Base-by-base conservation (phyloP, 2,797 vertebrate species). In the Champsocephalus esox region DNA sequence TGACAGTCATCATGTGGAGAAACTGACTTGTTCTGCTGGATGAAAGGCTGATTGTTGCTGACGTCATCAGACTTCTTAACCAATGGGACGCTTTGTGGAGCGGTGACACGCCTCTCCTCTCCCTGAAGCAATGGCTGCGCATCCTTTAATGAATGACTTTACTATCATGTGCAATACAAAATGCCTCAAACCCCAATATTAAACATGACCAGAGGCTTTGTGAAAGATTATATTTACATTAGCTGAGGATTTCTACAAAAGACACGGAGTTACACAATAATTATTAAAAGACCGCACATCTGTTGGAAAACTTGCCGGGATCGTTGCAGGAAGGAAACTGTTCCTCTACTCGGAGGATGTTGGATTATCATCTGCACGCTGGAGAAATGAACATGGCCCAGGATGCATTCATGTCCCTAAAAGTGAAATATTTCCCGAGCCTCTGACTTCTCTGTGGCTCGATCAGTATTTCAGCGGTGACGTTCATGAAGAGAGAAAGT, bases 171-270 rank as follows among this genome's bases (percentile, higher is more conserved):
- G 74, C 58, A 74, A 86, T 79, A 79, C 68, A 46, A 69, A 85
- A 77, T 10, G 61, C 81, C 66, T 74, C 76, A 50, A 83, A 86
- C 73, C 60, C 65, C 70, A 79, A 54, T 51, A 65, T 68, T 82
- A 21, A 67, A 80, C 80, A 73, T n/a, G 69, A 85, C 75, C 64
- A 49, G 21, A 13, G 57, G 79, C 77, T 78, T 68, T 43, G 61
- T 66, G 77, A 75, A 65, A 65, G 58, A 84, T 75, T 58, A 72
- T 49, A 70, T 81, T 90, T 88, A 66, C 72, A 75, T 56, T 64
- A 62, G 77, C 11, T 54, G 51, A 49, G 77, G 81, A 83, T 57
- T 70, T 75, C 21, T 21, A 77, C 66, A 17, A 50, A 19, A 5
- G 56, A 84, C 61, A 70, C 44, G 61, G 75, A 83, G 79, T 64